Evolutionary conservation across 2,113 vertebrate species (phyloP).

Genomic region (Myocastor coypus): DNA sequence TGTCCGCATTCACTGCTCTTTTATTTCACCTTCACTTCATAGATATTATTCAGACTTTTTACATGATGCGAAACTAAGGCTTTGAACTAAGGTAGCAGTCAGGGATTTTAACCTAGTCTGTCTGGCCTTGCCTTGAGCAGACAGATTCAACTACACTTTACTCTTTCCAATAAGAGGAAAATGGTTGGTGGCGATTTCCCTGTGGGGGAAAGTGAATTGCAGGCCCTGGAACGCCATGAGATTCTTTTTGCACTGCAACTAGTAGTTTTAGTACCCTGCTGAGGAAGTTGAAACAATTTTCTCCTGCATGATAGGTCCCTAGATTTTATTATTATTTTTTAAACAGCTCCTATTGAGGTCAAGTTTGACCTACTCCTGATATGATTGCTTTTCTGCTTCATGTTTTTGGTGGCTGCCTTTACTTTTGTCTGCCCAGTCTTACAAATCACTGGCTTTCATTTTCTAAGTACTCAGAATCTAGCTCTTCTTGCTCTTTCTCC

Average conservation of each 20-base stretch:
- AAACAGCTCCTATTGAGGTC: conserved; percentile 62
- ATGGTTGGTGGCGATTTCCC: conserved; percentile 45
- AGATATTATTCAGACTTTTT: background rate
- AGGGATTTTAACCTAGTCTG: background rate
- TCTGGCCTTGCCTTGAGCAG: background rate
- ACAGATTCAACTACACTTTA: conserved; percentile 3
- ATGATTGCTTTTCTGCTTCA: conserved; percentile 50
- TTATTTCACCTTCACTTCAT: conserved; percentile 10
- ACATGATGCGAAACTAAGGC: background rate
- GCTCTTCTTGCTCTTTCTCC: background rate
- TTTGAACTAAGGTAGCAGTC: background rate
- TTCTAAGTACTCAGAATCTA: background rate
- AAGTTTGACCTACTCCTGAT: conserved; percentile 57
- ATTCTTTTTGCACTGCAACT: conserved; percentile 61
- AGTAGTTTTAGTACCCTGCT: conserved; percentile 54
- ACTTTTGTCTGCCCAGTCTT: conserved; percentile 18
- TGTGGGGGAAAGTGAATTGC: conserved; percentile 31
- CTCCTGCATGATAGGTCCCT: conserved; percentile 51
- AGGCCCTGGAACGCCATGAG: background rate
- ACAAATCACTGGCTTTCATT: conserved; percentile 17
- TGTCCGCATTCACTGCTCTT: background rate
- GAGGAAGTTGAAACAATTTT: conserved; percentile 73
- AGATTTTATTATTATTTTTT: conserved; percentile 76
- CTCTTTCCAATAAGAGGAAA: conserved; percentile 50
- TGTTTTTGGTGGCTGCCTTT: conserved; percentile 42